Base-by-base conservation (phyloP, 30 jellyfish, hydroid and myxozoan genomes). In the Aurelia sp. region DNA sequence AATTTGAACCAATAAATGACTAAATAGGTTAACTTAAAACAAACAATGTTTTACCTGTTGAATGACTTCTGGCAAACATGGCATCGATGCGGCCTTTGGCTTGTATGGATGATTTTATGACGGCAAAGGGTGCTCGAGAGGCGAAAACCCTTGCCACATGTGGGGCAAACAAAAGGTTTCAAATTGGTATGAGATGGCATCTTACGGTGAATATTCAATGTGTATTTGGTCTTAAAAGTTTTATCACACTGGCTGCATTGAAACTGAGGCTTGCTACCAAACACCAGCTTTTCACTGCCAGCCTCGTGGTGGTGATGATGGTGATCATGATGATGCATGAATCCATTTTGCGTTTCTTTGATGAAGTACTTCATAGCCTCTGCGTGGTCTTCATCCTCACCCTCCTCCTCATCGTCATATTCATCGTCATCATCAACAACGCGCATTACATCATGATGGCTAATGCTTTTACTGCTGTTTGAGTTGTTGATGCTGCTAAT, bases 121-220 rank as follows among this genome's bases (percentile, higher is more conserved):
- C 99, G 96, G 60, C 97, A 95, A 21, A 95, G 94, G n/a, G 97
- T 95, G 88, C 99, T 95, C 35, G 99, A 95, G 37, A 89, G 78
- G 16, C 97, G 91, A 80, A 89, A 95, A 21, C 97, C 97, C 60
- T 90, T 95, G 52, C 98, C 97, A 78, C 99, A 95, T 3, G 96
- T 84, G 4, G 96, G 95, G 69, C 99, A 95, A 31, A 95, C 97
- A 76, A 95, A 95, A n/a, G 99, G 99, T 74, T 90, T 90, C 31
- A 80, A 63, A 55, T 92, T 79, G 31, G 99, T 95, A 74, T 95
- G 99, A 27, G 97, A 78, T 17, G 97, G 99, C 99, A 95, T 95
- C 33, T 83, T 80, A 19, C 92, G 92, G 80, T 95, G 99, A 16
- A 90, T 95, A 50, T 86, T 86, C 19, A 95, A 79, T 22, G 99